phyloP scores from a whole-genome alignment of 2,888 invertebrate genomes.

The Eristalis intricaria region DNA sequence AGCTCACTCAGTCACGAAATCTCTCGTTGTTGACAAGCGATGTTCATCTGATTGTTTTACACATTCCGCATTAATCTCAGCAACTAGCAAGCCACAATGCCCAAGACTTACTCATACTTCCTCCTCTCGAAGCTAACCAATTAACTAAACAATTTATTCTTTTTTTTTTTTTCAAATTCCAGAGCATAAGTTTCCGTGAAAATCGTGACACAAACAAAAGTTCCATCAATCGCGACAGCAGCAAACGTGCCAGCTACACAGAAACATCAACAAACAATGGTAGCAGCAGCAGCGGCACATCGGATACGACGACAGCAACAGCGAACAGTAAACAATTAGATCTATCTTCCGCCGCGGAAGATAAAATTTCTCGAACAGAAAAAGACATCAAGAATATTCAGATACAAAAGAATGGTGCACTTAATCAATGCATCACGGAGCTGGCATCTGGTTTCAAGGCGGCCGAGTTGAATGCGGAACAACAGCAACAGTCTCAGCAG shows the following conservation, averaged over 20 bases:
- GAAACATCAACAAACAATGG: slow-evolving; percentile 63
- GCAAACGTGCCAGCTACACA: slow-evolving; percentile 68
- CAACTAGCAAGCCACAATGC: too few species aligned
- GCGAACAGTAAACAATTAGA: slow-evolving; percentile 72
- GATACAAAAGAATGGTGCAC: slow-evolving; percentile 79
- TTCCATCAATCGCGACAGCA: slow-evolving; percentile 64
- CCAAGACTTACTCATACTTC: not conserved
- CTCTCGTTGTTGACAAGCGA: too few species aligned
- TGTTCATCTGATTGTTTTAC: too few species aligned
- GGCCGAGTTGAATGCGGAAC: slow-evolving; percentile 82
- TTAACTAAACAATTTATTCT: not conserved
- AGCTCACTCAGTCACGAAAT: too few species aligned
- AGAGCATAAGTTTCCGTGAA: slow-evolving; percentile 62
- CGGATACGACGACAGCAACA: slow-evolving; percentile 55
- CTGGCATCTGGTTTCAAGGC: slow-evolving; percentile 84
- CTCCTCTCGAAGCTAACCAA: not conserved
- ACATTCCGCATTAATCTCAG: too few species aligned
- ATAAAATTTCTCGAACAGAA: slow-evolving; percentile 79
- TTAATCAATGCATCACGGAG: slow-evolving; percentile 87
- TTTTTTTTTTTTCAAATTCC: slow-evolving; percentile 31
- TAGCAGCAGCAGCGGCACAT: slow-evolving; percentile 43
- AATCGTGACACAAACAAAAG: slow-evolving; percentile 57
- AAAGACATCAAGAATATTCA: slow-evolving; percentile 77
- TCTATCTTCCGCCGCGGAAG: slow-evolving; percentile 67
- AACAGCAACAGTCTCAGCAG: slow-evolving; percentile 69